Percentiles rank a stretch among this genome's conserved stretches.
These are phyloP conservation scores for Procavia capensis DNA, from an alignment of 2,113 vertebrate genomes.

Conservation along the genomic window DNA sequence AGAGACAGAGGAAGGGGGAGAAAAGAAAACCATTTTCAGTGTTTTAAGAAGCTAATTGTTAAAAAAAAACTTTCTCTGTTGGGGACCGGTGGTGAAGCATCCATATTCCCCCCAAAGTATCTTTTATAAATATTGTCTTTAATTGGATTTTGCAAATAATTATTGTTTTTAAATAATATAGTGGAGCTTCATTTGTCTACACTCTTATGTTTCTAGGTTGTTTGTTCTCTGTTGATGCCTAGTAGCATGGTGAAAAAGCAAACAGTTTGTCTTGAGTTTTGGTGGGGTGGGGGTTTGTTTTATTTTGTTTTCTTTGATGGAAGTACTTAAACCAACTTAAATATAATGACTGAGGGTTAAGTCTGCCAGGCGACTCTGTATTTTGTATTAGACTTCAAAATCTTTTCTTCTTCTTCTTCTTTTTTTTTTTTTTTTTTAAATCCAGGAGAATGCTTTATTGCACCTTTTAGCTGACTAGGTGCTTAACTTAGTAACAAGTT, in stretches of 20 bases:
- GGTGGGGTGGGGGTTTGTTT: slow-evolving; percentile 55
- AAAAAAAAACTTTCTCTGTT: slow-evolving; percentile 72
- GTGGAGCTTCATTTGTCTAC: not conserved
- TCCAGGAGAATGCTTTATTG: slow-evolving; percentile 84
- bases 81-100: slow-evolving; percentile 59
- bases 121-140: slow-evolving; percentile 56
- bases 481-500: slow-evolving; percentile 84
- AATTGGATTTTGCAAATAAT: slow-evolving; percentile 56
- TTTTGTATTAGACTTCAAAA: slow-evolving; percentile 83
- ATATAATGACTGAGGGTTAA: slow-evolving; percentile 75
- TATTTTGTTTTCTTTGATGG: slow-evolving; percentile 63
- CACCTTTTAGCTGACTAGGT: slow-evolving; percentile 85
- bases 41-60: slow-evolving; percentile 34
- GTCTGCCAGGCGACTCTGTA: slow-evolving; percentile 79
- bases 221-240: slow-evolving; percentile 59
- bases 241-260: slow-evolving; percentile 58
- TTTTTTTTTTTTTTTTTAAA: slow-evolving; percentile 78
- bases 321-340: slow-evolving; percentile 77
- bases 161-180: slow-evolving; percentile 4
- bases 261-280: slow-evolving; percentile 49
- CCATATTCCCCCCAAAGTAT: slow-evolving; percentile 44
- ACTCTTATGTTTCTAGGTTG: slow-evolving; percentile 46
- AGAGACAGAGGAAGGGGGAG: slow-evolving; percentile 4
- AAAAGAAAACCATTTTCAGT: not conserved
- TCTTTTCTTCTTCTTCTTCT: slow-evolving; percentile 79